Percentiles rank a stretch among this genome's conserved stretches.
phyloP scores from a whole-genome alignment of 1,140 invertebrate species.

The Teleopsis dalmanni region DNA sequence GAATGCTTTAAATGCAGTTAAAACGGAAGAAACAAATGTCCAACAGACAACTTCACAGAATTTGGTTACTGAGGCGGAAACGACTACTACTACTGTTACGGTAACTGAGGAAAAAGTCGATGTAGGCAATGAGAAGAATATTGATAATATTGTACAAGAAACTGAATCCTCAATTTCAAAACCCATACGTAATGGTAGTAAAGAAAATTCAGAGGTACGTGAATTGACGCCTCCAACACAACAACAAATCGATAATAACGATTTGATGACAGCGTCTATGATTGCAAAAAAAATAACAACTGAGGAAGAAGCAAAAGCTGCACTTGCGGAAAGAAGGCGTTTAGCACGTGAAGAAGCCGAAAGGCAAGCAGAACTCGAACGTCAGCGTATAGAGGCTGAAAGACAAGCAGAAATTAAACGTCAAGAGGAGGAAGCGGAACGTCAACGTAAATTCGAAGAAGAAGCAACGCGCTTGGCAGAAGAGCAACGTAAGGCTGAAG shows the following conservation, averaged over 20 bases:
- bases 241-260: conserved; percentile 18
- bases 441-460: conserved; percentile 67
- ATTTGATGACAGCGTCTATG: conserved; percentile 53
- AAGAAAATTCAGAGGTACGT: conserved; percentile 38
- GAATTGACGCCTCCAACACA: conserved; percentile 29
- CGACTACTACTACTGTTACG: background rate
- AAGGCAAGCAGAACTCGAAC: conserved; percentile 72
- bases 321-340: conserved; percentile 73
- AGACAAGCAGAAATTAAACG: conserved; percentile 65
- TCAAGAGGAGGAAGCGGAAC: conserved; percentile 78
- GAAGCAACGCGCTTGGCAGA: conserved; percentile 62
- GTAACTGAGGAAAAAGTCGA: conserved; percentile 22
- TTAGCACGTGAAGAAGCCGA: conserved; percentile 79
- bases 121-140: conserved; percentile 25
- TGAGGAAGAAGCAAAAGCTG: conserved; percentile 83
- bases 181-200: conserved; percentile 25
- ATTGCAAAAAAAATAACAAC: conserved; percentile 68
- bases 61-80: background rate
- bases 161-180: background rate
- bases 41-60: conserved; percentile 11
- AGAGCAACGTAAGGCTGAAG: conserved; percentile 63
- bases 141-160: background rate
- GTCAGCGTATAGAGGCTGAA: conserved; percentile 64
- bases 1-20: conserved; percentile 37
- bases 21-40: conserved; percentile 38